These are phyloP conservation scores for Steinernema feltiae DNA, from an alignment of 1,140 invertebrate genomes.

Conservation along the genomic window DNA sequence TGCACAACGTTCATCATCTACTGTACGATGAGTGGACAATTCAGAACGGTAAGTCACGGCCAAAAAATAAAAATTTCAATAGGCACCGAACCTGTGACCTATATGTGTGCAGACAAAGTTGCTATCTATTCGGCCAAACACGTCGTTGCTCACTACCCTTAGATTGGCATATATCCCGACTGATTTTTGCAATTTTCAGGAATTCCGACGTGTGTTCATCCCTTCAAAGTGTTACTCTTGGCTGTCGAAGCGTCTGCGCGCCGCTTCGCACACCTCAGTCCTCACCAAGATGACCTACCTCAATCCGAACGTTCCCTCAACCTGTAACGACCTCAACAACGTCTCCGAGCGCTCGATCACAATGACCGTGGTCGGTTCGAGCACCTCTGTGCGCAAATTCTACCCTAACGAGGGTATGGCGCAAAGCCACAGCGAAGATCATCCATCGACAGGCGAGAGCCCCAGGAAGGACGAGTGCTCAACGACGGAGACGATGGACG, in stretches of 20 bases:
- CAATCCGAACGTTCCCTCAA: background rate
- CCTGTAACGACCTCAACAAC: slow-evolving; percentile 26
- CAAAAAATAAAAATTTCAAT: no score
- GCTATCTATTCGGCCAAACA: no score
- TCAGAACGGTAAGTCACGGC: slow-evolving; percentile 54
- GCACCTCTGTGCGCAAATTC: slow-evolving; percentile 21
- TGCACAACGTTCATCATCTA: slow-evolving; percentile 57
- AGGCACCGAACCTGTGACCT: no score
- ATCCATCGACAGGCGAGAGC: background rate
- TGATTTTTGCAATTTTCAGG: slow-evolving; percentile 35
- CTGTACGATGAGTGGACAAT: slow-evolving; percentile 55
- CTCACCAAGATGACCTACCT: slow-evolving; percentile 1
- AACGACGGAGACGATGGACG: background rate
- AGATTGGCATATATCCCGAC: no score
- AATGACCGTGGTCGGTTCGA: slow-evolving; percentile 26
- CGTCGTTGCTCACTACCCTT: no score
- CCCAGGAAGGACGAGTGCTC: background rate
- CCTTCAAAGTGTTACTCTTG: slow-evolving; percentile 29
- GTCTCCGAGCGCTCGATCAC: slow-evolving; percentile 32
- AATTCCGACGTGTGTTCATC: slow-evolving; percentile 54
- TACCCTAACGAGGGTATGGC: background rate
- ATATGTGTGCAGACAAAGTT: no score
- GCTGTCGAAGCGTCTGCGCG: slow-evolving; percentile 19
- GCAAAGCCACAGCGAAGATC: background rate
- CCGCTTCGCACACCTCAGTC: slow-evolving; percentile 7